Evolutionary conservation across 1,140 invertebrate genomes (phyloP).

Genomic region (Xylocopa sonorina): DNA sequence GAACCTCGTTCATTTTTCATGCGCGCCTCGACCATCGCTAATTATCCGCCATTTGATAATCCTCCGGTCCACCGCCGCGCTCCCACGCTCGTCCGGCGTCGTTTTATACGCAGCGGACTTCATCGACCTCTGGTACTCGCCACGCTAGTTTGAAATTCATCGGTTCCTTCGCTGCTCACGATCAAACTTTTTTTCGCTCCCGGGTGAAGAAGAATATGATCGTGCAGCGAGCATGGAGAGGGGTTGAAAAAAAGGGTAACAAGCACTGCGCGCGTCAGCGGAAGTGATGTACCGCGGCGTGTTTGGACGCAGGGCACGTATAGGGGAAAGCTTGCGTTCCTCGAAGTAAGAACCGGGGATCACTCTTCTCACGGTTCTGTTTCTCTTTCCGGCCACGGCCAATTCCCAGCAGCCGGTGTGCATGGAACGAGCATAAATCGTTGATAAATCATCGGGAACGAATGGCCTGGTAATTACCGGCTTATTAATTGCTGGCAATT

Average conservation of each 20-base stretch:
- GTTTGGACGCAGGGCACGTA: conserved; percentile 38
- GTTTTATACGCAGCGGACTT: conserved; percentile 1
- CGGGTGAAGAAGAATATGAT: too few relatives aligned
- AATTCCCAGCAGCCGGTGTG: conserved; percentile 60
- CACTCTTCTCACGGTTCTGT: conserved; percentile 51
- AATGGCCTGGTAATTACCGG: conserved; percentile 54
- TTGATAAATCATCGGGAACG: conserved; percentile 61
- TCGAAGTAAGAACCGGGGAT: conserved; percentile 43
- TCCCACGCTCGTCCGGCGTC: neutral
- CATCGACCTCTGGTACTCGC: conserved; percentile 21
- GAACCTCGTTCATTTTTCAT: conserved; percentile 47
- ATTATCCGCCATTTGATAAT: conserved; percentile 59
- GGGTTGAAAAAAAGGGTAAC: neutral
- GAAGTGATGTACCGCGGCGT: neutral
- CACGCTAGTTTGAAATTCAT: conserved; percentile 10
- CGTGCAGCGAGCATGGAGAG: neutral
- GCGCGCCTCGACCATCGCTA: conserved; percentile 3
- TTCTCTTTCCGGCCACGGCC: conserved; percentile 36
- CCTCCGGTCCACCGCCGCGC: conserved; percentile 2
- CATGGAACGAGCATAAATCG: conserved; percentile 62
- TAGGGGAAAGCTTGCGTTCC: conserved; percentile 17
- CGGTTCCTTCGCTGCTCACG: neutral
- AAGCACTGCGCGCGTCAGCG: neutral
- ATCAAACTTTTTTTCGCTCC: neutral
- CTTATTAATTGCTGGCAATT: conserved; percentile 57